A percentile compares a stretch with the other conserved stretches of the same genome.
Conservation (phyloP, 1,140 invertebrate genomes). For the Cotesia vestalis region DNA sequence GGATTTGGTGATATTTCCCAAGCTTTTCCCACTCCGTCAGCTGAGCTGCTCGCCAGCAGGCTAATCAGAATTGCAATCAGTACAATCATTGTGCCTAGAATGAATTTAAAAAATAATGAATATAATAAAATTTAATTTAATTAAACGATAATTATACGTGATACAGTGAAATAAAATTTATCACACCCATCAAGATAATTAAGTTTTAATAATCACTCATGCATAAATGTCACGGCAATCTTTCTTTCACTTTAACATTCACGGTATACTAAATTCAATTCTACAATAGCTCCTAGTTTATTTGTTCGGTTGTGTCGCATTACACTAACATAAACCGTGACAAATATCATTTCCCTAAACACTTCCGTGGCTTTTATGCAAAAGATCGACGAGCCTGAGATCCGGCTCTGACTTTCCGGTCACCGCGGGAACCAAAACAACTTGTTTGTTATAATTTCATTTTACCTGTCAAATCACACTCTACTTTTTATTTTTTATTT, state of each 20-base stretch:
- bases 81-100: slow-evolving; percentile 31
- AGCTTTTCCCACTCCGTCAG: slow-evolving; percentile 49
- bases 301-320: slow-evolving; percentile 40
- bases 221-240: slow-evolving; percentile 42
- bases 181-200: not conserved
- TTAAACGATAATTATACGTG: not conserved
- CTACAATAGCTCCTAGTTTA: slow-evolving; percentile 27
- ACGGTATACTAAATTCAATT: slow-evolving; percentile 7
- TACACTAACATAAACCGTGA: slow-evolving; percentile 50
- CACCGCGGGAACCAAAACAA: slow-evolving; percentile 24
- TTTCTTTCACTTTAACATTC: slow-evolving; percentile 33
- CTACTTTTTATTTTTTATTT: no score
- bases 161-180: not conserved
- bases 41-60: slow-evolving; percentile 34
- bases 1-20: slow-evolving; percentile 52
- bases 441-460: no score
- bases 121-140: not conserved
- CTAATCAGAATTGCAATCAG: slow-evolving; percentile 27
- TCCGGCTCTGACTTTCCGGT: slow-evolving; percentile 46
- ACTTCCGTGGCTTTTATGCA: slow-evolving; percentile 61
- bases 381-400: slow-evolving; percentile 55
- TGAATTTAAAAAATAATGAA: slow-evolving; percentile 15
- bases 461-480: no score
- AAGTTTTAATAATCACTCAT: slow-evolving; percentile 23
- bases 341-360: slow-evolving; percentile 60